Percentiles rank a stretch among this genome's conserved stretches.
phyloP scores from a whole-genome alignment of 2,888 invertebrate species.

The Yponomeuta evonymella region DNA sequence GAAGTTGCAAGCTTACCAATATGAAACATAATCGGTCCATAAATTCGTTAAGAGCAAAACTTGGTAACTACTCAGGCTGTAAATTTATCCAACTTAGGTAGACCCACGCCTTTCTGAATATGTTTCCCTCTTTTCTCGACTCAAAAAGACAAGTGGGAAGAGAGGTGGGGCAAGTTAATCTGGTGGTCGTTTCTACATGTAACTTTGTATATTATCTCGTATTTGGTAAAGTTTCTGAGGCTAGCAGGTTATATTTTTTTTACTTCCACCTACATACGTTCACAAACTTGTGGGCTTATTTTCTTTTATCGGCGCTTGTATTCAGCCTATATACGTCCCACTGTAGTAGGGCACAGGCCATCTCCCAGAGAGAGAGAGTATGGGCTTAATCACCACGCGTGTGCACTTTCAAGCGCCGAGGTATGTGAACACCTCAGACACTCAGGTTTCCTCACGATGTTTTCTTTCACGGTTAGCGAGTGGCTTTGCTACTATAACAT shows the following conservation, averaged over 20 bases:
- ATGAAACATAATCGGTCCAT: conserved; percentile 19
- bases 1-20: conserved; percentile 11
- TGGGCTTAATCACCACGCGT: too few relatives aligned
- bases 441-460: too few relatives aligned
- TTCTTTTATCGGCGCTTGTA: neutral
- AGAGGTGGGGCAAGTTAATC: neutral
- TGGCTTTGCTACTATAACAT: too few relatives aligned
- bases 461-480: too few relatives aligned
- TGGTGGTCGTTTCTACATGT: conserved; percentile 1
- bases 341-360: too few relatives aligned
- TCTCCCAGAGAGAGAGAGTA: too few relatives aligned
- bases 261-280: neutral
- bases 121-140: neutral
- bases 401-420: too few relatives aligned
- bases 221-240: conserved; percentile 8
- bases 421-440: too few relatives aligned
- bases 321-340: too few relatives aligned
- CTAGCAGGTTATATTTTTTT: conserved; percentile 8
- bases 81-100: conserved; percentile 4
- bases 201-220: conserved; percentile 11
- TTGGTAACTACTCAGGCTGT: conserved; percentile 16
- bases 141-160: neutral
- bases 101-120: conserved; percentile 2
- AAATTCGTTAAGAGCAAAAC: conserved; percentile 26
- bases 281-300: neutral